These are phyloP conservation scores for Darevskia nairensis DNA, from an alignment of 2,797 vertebrate genomes.

Conservation along the genomic window DNA sequence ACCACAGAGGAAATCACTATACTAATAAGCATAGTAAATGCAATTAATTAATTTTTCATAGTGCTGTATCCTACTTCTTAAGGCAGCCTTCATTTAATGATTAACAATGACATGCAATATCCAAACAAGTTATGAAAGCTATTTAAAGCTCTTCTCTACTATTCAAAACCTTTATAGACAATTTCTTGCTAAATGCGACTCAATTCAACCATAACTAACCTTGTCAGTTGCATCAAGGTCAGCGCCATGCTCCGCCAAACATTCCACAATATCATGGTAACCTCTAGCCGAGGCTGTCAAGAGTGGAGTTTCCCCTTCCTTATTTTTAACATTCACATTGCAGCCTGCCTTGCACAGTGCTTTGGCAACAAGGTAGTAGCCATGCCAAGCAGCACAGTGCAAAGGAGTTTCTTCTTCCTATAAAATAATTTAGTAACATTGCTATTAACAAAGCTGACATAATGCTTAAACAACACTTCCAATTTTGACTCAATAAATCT, in stretches of 20 bases:
- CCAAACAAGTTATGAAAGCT: conserved; percentile 22
- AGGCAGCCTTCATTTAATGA: neutral
- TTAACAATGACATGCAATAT: conserved; percentile 27
- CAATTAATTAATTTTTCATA: conserved; percentile 10
- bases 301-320: conserved; percentile 92
- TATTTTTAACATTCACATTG: conserved; percentile 89
- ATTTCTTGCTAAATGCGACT: conserved; percentile 26
- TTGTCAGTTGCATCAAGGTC: conserved; percentile 91
- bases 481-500: conserved; percentile 5
- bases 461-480: neutral
- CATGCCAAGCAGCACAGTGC: conserved; percentile 97
- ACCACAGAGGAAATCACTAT: neutral
- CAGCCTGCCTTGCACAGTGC: conserved; percentile 90
- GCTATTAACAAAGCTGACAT: conserved; percentile 11
- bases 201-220: conserved; percentile 75
- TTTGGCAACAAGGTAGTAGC: conserved; percentile 90
- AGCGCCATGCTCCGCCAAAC: conserved; percentile 88
- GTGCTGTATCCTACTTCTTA: neutral
- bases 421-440: neutral
- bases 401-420: conserved; percentile 96
- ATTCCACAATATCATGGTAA: conserved; percentile 95
- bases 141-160: conserved; percentile 11
- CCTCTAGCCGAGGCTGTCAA: conserved; percentile 94
- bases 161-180: neutral
- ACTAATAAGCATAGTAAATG: neutral